phyloP scores from a whole-genome alignment of 2,888 invertebrate genomes.

The Eristalis pertinax region DNA sequence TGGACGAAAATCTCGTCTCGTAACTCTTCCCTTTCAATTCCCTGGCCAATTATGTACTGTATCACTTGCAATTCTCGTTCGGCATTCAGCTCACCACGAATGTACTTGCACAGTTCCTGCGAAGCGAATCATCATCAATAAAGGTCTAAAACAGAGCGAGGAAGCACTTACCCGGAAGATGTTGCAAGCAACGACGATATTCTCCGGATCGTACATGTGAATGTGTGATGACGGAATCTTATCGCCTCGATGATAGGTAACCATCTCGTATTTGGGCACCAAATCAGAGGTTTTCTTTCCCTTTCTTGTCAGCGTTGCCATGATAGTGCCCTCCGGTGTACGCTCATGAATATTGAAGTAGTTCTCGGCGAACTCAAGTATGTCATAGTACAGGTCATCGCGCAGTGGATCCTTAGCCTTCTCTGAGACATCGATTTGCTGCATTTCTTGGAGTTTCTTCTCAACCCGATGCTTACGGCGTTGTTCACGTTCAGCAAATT shows the following conservation, averaged over 20 bases:
- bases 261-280: conserved; percentile 95
- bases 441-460: conserved; percentile 91
- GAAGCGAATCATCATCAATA: conserved; percentile 1
- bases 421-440: conserved; percentile 82
- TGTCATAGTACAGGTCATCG: conserved; percentile 88
- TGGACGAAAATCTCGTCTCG: conserved; percentile 96
- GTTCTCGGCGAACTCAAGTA: conserved; percentile 95
- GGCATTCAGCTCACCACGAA: conserved; percentile 92
- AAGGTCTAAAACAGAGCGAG: not conserved
- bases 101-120: conserved; percentile 92
- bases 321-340: conserved; percentile 93
- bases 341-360: conserved; percentile 95
- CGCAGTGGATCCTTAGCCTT: conserved; percentile 79
- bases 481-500: conserved; percentile 87
- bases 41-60: conserved; percentile 92
- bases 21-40: conserved; percentile 94
- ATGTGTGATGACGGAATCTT: conserved; percentile 96
- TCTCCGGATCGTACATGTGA: conserved; percentile 97
- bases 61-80: conserved; percentile 92
- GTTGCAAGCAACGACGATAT: conserved; percentile 92
- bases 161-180: conserved; percentile 90
- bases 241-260: conserved; percentile 92
- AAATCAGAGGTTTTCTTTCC: conserved; percentile 88
- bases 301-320: conserved; percentile 92
- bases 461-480: conserved; percentile 92